Evolutionary conservation across 2,797 vertebrate genomes (phyloP).

Genomic region (Epinephelus coioides): DNA sequence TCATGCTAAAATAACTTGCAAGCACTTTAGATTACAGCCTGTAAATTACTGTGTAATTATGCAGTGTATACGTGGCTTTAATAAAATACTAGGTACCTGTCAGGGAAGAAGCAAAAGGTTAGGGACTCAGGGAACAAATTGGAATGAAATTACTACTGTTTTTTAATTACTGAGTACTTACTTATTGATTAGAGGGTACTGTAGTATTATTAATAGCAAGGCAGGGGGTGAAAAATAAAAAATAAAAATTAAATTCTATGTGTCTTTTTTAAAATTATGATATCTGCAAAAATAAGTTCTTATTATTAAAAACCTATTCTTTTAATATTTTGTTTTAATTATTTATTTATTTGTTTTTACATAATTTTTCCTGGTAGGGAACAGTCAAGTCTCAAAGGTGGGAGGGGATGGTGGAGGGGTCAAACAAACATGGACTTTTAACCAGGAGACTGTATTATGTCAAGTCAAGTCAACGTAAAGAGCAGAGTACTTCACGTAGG

Average conservation of each 20-base stretch:
- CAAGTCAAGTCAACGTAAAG: no score
- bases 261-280: no score
- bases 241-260: no score
- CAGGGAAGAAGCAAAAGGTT: neutral
- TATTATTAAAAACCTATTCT: neutral
- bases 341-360: no score
- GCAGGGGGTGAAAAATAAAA: neutral
- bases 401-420: no score
- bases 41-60: neutral
- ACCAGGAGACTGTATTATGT: no score
- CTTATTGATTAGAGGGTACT: neutral
- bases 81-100: neutral
- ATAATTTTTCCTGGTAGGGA: no score
- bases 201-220: neutral
- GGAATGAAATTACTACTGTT: neutral
- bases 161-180: neutral
- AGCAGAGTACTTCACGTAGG: no score
- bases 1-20: neutral
- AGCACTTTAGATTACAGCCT: neutral
- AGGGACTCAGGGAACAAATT: neutral
- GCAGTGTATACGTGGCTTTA: neutral
- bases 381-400: no score
- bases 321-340: no score
- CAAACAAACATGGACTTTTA: no score
- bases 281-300: neutral